These are phyloP conservation scores for Pitta sordida DNA, from an alignment of 2,113 vertebrate genomes.

Conservation along the genomic window DNA sequence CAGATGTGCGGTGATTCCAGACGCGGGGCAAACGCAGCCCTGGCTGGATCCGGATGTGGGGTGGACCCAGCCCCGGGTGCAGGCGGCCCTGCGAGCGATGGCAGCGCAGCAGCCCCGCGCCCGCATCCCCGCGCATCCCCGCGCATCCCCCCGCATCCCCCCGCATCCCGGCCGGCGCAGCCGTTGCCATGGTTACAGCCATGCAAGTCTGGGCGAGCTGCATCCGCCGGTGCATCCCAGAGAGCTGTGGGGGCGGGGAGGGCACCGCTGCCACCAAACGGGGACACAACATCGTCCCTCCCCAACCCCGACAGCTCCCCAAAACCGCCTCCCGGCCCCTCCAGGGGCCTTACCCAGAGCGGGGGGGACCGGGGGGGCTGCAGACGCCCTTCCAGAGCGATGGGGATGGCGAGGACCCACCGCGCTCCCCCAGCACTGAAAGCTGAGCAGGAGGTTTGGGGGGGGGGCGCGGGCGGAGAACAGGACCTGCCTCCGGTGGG, in stretches of 20 bases:
- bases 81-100: rapidly evolving
- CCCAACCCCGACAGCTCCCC: background rate
- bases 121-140: too few relatives aligned
- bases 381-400: background rate
- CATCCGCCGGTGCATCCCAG: background rate
- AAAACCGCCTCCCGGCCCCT: too few relatives aligned
- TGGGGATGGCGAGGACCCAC: too few relatives aligned
- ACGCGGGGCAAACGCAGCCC: too few relatives aligned
- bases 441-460: background rate
- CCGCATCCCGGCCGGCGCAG: background rate
- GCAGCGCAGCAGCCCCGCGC: background rate
- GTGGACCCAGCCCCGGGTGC: background rate
- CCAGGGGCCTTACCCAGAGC: background rate
- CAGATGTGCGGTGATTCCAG: background rate
- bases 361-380: rapidly evolving
- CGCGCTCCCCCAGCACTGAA: rapidly evolving
- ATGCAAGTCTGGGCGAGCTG: background rate
- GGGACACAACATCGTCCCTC: rapidly evolving
- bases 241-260: background rate
- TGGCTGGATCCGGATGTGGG: background rate
- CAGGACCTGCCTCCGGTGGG: rapidly evolving
- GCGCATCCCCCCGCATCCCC: background rate
- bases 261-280: background rate
- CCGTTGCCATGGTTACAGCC: constrained; percentile 5
- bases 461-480: background rate